Conservation (phyloP, 2,113 vertebrate genomes). For the Suncus etruscus region DNA sequence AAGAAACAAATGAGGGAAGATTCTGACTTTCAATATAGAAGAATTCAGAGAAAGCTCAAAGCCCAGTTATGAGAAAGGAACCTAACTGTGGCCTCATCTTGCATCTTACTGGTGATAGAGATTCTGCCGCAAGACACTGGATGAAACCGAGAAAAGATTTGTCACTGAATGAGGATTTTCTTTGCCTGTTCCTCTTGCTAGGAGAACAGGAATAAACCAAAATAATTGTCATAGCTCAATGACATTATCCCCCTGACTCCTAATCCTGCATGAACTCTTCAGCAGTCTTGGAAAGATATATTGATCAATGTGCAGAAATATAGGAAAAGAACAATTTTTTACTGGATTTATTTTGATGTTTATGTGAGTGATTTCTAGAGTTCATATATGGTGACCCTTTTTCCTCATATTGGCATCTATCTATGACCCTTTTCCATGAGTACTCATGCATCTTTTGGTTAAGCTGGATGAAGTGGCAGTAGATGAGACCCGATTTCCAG, state of each 20-base stretch:
- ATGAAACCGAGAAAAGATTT: neutral
- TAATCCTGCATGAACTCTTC: neutral
- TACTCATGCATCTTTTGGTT: rapidly evolving
- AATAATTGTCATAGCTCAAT: neutral
- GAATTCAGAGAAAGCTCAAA: no score
- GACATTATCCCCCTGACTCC: neutral
- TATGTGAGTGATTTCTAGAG: neutral
- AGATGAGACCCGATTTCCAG: no score
- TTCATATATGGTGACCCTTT: neutral
- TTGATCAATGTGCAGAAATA: neutral
- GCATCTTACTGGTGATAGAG: no score
- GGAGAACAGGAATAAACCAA: neutral
- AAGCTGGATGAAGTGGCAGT: no score
- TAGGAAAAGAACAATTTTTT: neutral
- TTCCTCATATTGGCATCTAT: no score
- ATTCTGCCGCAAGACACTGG: no score
- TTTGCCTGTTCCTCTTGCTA: neutral
- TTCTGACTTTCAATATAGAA: neutral
- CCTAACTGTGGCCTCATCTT: no score
- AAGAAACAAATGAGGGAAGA: neutral
- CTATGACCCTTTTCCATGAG: rapidly evolving
- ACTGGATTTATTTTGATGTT: neutral
- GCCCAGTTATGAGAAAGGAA: neutral
- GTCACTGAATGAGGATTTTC: neutral
- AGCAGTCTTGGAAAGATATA: neutral